Evolutionary conservation across 2,888 invertebrate species (phyloP).

Genomic region (Dryocosmus kuriphilus): DNA sequence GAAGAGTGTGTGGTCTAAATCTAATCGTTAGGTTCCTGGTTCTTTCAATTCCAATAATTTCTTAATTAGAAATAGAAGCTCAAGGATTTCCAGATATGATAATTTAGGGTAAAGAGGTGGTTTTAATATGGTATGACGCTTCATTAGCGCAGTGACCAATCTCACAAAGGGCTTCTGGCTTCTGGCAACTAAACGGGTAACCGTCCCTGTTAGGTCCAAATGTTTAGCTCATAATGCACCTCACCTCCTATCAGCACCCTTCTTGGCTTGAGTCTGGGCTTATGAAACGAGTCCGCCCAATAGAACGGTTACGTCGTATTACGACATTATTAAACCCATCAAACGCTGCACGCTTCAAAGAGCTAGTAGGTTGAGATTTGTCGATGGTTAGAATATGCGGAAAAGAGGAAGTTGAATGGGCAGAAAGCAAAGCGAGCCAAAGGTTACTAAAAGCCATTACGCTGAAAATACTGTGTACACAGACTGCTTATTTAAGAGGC

Average conservation of each 20-base stretch:
- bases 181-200: slow-evolving; percentile 40
- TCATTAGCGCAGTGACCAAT: slow-evolving; percentile 70
- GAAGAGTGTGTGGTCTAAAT: too few species aligned
- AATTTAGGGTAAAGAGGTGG: slow-evolving; percentile 41
- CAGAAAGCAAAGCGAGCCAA: slow-evolving; percentile 7
- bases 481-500: neutral
- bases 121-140: slow-evolving; percentile 56
- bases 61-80: neutral
- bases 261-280: slow-evolving; percentile 38
- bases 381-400: slow-evolving; percentile 35
- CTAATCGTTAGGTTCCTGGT: too few species aligned
- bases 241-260: slow-evolving; percentile 35
- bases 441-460: slow-evolving; percentile 18
- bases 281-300: slow-evolving; percentile 41
- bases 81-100: neutral
- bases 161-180: slow-evolving; percentile 65
- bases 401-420: slow-evolving; percentile 36
- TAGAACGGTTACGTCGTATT: slow-evolving; percentile 56
- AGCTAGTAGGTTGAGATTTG: slow-evolving; percentile 57
- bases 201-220: slow-evolving; percentile 18
- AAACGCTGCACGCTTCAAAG: slow-evolving; percentile 68
- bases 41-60: too few species aligned
- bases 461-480: neutral
- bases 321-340: slow-evolving; percentile 70
- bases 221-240: slow-evolving; percentile 53